These are phyloP conservation scores for Lasioglossum leucozonium DNA, from an alignment of 2,888 invertebrate genomes.

Conservation along the genomic window DNA sequence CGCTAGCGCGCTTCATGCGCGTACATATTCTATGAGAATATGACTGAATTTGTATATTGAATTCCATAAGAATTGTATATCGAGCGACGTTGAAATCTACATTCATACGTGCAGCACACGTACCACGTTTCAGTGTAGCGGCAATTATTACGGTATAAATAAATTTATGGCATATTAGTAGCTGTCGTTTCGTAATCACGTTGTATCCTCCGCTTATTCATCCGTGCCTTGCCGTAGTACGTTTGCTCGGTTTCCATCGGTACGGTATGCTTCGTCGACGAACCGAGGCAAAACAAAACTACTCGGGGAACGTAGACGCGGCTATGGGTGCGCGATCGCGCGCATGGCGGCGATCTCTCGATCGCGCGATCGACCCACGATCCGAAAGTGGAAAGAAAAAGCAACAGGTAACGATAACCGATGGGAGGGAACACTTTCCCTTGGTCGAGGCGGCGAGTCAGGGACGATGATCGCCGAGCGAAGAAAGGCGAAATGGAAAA, in stretches of 20 bases:
- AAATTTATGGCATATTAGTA: constrained; percentile 63
- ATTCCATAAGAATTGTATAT: constrained; percentile 59
- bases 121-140: constrained; percentile 58
- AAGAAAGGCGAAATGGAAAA: constrained; percentile 72
- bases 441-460: constrained; percentile 73
- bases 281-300: neutral
- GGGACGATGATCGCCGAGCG: constrained; percentile 78
- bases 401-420: constrained; percentile 10
- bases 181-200: neutral
- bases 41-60: constrained; percentile 60
- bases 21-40: constrained; percentile 39
- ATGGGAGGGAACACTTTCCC: constrained; percentile 82
- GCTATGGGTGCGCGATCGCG: neutral
- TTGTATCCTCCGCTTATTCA: neutral
- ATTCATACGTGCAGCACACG: constrained; percentile 46
- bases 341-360: neutral
- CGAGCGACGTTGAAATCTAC: constrained; percentile 37
- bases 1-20: neutral
- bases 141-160: constrained; percentile 58
- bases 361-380: constrained; percentile 71
- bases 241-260: neutral
- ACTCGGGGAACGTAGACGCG: neutral
- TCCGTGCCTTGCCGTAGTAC: neutral
- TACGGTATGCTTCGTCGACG: neutral
- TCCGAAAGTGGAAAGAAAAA: constrained; percentile 53